Conservation (phyloP, 2,888 invertebrate genomes). For the Sericinus montela region DNA sequence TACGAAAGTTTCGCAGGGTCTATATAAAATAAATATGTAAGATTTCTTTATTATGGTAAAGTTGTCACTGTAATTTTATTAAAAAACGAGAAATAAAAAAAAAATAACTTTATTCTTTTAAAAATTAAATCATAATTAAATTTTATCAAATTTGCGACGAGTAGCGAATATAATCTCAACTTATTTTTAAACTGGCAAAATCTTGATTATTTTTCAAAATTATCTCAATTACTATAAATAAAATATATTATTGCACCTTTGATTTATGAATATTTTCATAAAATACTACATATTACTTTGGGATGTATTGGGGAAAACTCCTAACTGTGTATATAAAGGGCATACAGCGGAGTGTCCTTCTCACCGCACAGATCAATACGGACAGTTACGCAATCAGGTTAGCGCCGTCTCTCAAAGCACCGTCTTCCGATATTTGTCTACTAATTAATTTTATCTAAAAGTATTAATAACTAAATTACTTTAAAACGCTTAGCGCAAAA, state of each 20-base stretch:
- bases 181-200: too few relatives aligned
- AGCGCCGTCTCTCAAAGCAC: slow-evolving; percentile 51
- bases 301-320: slow-evolving; percentile 35
- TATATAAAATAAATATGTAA: not conserved
- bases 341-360: slow-evolving; percentile 51
- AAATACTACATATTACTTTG: not conserved
- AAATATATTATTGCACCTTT: not conserved
- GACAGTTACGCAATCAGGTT: slow-evolving; percentile 71
- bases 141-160: too few relatives aligned
- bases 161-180: too few relatives aligned
- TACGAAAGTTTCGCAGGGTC: not conserved
- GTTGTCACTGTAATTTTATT: too few relatives aligned
- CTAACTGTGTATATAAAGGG: slow-evolving; percentile 41
- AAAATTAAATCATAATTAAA: too few relatives aligned
- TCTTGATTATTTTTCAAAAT: too few relatives aligned
- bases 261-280: not conserved
- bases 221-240: too few relatives aligned
- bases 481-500: slow-evolving; percentile 8
- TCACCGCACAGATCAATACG: slow-evolving; percentile 70
- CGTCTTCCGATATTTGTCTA: slow-evolving; percentile 1
- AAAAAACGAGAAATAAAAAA: too few relatives aligned
- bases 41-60: too few relatives aligned
- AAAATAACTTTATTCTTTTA: too few relatives aligned
- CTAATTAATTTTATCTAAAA: slow-evolving; percentile 1
- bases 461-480: slow-evolving; percentile 1